A percentile compares a stretch with the other conserved stretches of the same genome.
phyloP scores from a whole-genome alignment of 2,888 invertebrate species.

The Limenitis camilla region DNA sequence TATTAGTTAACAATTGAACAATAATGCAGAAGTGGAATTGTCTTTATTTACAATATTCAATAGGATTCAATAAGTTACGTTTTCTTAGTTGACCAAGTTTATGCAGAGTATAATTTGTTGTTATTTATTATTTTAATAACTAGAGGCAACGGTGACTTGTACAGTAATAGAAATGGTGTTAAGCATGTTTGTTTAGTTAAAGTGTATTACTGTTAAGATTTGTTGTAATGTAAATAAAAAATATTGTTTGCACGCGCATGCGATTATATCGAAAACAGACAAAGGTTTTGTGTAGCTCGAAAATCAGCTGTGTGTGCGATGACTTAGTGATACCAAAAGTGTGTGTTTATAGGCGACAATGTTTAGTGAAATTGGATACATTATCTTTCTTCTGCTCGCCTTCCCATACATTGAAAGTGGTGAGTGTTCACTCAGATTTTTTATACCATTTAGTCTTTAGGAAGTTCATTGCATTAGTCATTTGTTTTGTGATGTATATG shows the following conservation, averaged over 20 bases:
- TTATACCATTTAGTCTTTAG: not conserved
- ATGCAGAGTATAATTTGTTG: slow-evolving; percentile 44
- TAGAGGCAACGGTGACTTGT: slow-evolving; percentile 26
- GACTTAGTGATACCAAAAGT: slow-evolving; percentile 69
- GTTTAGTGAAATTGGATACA: slow-evolving; percentile 79
- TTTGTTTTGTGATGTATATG: not conserved
- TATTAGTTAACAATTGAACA: slow-evolving; percentile 36
- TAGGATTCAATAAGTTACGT: slow-evolving; percentile 24
- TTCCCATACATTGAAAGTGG: slow-evolving; percentile 82
- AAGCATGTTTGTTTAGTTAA: slow-evolving; percentile 34
- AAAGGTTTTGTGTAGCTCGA: slow-evolving; percentile 76
- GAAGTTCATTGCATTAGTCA: slow-evolving; percentile 8
- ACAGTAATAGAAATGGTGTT: slow-evolving; percentile 37
- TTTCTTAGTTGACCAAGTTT: slow-evolving; percentile 29
- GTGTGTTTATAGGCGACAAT: slow-evolving; percentile 71
- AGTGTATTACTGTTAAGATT: slow-evolving; percentile 40
- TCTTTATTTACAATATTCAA: slow-evolving; percentile 29
- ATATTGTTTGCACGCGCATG: slow-evolving; percentile 73
- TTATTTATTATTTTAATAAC: slow-evolving; percentile 53
- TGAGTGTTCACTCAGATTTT: slow-evolving; percentile 51
- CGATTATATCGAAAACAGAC: slow-evolving; percentile 73
- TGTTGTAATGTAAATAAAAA: slow-evolving; percentile 72
- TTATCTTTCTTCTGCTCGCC: slow-evolving; percentile 79
- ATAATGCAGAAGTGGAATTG: slow-evolving; percentile 32
- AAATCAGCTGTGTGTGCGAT: slow-evolving; percentile 76